Percentiles rank a stretch among this genome's conserved stretches.
Conservation (phyloP, 1,140 invertebrate species). For the Eufriesea mexicana region DNA sequence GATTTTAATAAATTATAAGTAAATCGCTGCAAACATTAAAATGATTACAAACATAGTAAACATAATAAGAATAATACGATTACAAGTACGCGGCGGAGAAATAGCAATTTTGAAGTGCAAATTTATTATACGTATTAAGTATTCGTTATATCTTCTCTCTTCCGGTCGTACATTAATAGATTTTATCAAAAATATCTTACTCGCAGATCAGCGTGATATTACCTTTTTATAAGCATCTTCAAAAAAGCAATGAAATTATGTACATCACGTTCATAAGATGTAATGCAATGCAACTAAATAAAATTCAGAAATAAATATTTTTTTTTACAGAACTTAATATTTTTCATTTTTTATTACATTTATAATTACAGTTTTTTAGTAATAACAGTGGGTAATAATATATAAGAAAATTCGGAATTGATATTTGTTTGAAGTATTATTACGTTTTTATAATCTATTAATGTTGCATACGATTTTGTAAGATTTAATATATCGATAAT, state of each 20-base stretch:
- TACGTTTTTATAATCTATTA: background rate
- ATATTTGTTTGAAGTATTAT: background rate
- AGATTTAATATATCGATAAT: background rate
- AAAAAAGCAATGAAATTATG: background rate
- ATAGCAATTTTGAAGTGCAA: background rate
- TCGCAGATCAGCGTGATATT: background rate
- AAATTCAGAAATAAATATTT: background rate
- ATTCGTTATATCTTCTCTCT: background rate
- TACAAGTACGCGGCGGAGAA: background rate
- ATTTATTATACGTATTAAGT: background rate
- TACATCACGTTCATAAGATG: background rate
- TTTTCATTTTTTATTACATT: background rate
- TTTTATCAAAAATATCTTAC: background rate
- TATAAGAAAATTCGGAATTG: background rate
- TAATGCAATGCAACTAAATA: background rate
- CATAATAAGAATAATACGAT: background rate
- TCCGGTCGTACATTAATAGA: background rate
- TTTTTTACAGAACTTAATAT: background rate
- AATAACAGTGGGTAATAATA: no score
- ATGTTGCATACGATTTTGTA: background rate
- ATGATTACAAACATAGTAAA: background rate
- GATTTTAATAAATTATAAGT: background rate
- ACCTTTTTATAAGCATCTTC: background rate
- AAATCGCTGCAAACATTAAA: background rate
- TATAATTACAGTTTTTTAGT: no score